Base-by-base conservation (phyloP, 2,113 vertebrate species). In the Isurus oxyrinchus region DNA sequence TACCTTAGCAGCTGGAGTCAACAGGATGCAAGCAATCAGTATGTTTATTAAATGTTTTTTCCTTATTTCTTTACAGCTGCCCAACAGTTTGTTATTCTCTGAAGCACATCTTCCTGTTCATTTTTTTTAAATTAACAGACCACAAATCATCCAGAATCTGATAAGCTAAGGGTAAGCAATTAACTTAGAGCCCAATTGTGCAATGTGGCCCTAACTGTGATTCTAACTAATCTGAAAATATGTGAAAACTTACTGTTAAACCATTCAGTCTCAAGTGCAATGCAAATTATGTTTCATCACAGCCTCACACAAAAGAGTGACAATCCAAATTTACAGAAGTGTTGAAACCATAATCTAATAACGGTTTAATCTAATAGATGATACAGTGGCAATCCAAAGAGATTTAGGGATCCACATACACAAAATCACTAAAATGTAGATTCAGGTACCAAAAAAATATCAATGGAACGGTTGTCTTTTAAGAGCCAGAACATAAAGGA, bases 51-150 rank as follows among this genome's bases (percentile, higher is more conserved):
- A 59, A 91, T 91, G 55, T 59, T 61, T 91, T 59, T 59, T 91
- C 55, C 55, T 59, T 5, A 14, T 61, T 59, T 53, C 79, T 44
- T 84, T 84, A 23, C 16, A 84, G 81, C 57, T 59, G 49, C 88
- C 31, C 53, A 91, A 14, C 10, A 55, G 10, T 31, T 90, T 90
- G 2, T 57, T 31, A 59, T 49, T 59, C 44, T 25, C 55, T 91
- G 53, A 91, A 59, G 55, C 88, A 91, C 88, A 91, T 91, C 88
- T 59, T 91, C 88, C 88, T 59, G 55, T 59, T 35, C 49, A 31
- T 53, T 27, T 90, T 90, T 57, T 81, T 81, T 76, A 81, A 81
- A 40, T 21, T 3, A 76, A 84, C 19, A 84, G 57, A 91, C 31
- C 31, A 59, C 88, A 31, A 13, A 59, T 55, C 31, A 87, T n/a